A percentile compares a stretch with the other conserved stretches of the same genome.
These are phyloP conservation scores for Ernsta delagoae DNA, from an alignment of 2,888 invertebrate species.

Conservation along the genomic window DNA sequence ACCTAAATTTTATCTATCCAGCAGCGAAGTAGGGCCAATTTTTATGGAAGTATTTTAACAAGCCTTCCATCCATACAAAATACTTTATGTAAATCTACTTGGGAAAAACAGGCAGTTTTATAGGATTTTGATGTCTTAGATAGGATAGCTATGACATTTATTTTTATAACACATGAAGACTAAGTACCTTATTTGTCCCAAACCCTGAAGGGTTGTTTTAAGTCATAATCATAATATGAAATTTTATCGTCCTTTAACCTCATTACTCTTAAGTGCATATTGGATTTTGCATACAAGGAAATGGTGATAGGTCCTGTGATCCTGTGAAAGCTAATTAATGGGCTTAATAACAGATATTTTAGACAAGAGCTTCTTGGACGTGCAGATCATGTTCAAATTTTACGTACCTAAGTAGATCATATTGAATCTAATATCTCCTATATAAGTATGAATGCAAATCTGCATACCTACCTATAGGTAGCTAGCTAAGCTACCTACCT, in stretches of 20 bases:
- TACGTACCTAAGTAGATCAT: no score
- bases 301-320: neutral
- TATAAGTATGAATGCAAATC: no score
- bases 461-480: no score
- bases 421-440: no score
- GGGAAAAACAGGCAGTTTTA: neutral
- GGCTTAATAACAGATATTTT: neutral
- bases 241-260: slow-evolving; percentile 5
- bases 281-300: neutral
- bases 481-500: no score
- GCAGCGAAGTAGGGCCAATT: no score
- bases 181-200: neutral
- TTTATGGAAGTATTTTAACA: no score
- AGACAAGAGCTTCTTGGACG: neutral
- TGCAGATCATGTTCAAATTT: no score
- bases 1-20: no score
- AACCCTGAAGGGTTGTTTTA: neutral
- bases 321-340: no score
- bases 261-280: slow-evolving; percentile 9
- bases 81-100: no score
- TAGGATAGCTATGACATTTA: neutral
- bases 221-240: neutral
- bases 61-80: neutral
- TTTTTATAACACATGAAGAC: neutral
- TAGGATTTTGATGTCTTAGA: neutral